A percentile compares a stretch with the other conserved stretches of the same genome.
Evolutionary conservation across 2,113 vertebrate species (phyloP).

Genomic region (Sialia sialis): DNA sequence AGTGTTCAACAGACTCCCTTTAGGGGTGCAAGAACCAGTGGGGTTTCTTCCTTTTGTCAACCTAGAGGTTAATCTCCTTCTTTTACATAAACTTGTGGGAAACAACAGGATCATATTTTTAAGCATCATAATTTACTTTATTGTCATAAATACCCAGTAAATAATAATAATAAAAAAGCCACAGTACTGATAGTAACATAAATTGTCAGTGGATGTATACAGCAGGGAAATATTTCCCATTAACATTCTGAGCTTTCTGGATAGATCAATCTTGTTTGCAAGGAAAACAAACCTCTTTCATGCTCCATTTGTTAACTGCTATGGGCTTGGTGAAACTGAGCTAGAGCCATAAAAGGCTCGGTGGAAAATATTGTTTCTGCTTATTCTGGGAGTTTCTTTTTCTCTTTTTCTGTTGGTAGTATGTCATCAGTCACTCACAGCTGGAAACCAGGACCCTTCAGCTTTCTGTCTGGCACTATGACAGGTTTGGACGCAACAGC

Average conservation of each 20-base stretch:
- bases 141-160: background rate
- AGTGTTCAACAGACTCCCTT: background rate
- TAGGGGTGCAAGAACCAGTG: background rate
- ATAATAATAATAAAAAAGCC: background rate
- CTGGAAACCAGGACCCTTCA: conserved; percentile 92
- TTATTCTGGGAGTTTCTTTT: background rate
- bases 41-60: background rate
- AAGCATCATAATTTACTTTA: background rate
- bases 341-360: background rate
- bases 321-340: background rate
- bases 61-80: background rate
- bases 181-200: background rate
- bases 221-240: background rate
- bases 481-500: conserved; percentile 91
- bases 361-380: conserved; percentile 10
- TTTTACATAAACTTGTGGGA: background rate
- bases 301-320: conserved; percentile 13
- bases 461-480: conserved; percentile 95
- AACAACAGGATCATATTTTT: background rate
- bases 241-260: background rate
- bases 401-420: conserved; percentile 72
- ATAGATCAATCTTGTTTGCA: background rate
- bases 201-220: background rate
- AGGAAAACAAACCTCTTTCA: conserved; percentile 4
- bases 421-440: conserved; percentile 94